phyloP scores from a whole-genome alignment of 2,888 invertebrate genomes.

The Spisula subtruncata region DNA sequence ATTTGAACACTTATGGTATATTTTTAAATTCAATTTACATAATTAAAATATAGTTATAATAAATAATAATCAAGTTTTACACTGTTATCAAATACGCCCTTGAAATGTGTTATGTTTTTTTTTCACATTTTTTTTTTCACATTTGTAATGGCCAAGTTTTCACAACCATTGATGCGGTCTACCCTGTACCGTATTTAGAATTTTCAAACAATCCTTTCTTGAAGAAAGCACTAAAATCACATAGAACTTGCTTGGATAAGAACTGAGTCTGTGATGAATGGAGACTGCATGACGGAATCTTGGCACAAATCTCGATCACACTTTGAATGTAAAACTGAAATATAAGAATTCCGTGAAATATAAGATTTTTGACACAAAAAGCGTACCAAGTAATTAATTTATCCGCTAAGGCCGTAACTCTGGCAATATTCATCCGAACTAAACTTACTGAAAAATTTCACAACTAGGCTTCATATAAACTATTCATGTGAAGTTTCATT shows the following conservation, averaged over 20 bases:
- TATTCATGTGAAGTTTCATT: too few relatives aligned
- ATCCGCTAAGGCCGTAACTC: too few relatives aligned
- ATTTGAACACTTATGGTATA: too few relatives aligned
- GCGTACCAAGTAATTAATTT: too few relatives aligned
- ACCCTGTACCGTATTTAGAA: conserved; percentile 81
- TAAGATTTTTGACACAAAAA: neutral
- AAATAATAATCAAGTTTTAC: too few relatives aligned
- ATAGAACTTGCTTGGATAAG: conserved; percentile 84
- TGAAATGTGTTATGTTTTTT: neutral
- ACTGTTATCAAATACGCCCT: too few relatives aligned
- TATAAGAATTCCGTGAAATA: neutral
- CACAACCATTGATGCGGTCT: conserved; percentile 32
- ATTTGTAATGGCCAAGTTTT: neutral
- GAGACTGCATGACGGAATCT: conserved; percentile 80
- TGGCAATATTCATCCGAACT: too few relatives aligned
- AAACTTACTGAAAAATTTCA: too few relatives aligned
- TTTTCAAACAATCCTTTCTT: conserved; percentile 86
- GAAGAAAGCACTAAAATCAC: conserved; percentile 86
- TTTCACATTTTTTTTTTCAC: neutral
- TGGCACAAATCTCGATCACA: conserved; percentile 81
- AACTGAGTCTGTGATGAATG: conserved; percentile 80
- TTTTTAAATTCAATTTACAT: too few relatives aligned
- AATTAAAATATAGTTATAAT: too few relatives aligned
- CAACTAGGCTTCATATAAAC: too few relatives aligned
- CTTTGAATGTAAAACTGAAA: conserved; percentile 81